Evolutionary conservation across 2,113 vertebrate species (phyloP).

Genomic region (Heterochromis multidens): DNA sequence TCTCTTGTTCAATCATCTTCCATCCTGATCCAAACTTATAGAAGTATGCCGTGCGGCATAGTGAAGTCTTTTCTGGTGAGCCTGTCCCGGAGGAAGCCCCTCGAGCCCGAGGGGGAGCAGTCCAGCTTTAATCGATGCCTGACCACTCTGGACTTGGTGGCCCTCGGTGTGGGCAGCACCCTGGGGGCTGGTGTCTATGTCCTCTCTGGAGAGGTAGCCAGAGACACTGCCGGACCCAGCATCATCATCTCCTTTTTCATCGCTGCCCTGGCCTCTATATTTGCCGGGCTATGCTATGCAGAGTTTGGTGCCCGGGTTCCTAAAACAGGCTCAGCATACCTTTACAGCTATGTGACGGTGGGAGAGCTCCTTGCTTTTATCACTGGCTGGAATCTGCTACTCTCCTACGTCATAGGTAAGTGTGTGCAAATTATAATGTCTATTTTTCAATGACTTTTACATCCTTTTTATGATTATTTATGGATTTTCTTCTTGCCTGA

Average conservation of each 20-base stretch:
- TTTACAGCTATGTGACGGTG: slow-evolving; percentile 85
- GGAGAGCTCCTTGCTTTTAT: slow-evolving; percentile 85
- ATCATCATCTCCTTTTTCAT: slow-evolving; percentile 85
- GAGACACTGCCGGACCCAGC: slow-evolving; percentile 78
- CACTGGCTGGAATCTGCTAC: slow-evolving; percentile 85
- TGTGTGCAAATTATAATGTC: not conserved
- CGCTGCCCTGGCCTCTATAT: slow-evolving; percentile 80
- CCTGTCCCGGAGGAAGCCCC: slow-evolving; percentile 76
- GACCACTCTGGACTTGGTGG: slow-evolving; percentile 78
- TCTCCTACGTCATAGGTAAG: slow-evolving; percentile 85
- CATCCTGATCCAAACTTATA: not conserved
- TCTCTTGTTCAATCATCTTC: not conserved
- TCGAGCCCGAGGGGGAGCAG: slow-evolving; percentile 59
- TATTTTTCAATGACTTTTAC: not conserved
- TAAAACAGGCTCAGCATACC: slow-evolving; percentile 84
- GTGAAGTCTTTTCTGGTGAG: slow-evolving; percentile 55
- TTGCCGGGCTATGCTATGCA: slow-evolving; percentile 83
- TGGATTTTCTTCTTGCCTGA: not conserved
- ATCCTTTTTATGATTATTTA: not conserved
- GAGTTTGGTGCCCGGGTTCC: slow-evolving; percentile 83
- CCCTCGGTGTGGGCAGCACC: slow-evolving; percentile 85
- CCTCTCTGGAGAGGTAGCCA: slow-evolving; percentile 85
- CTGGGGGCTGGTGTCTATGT: slow-evolving; percentile 85
- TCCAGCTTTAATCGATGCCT: slow-evolving; percentile 81
- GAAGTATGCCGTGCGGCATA: slow-evolving; percentile 32